A percentile compares a stretch with the other conserved stretches of the same genome.
Conservation (phyloP, 2,888 invertebrate species). For the Gisinianus flammeolus region DNA sequence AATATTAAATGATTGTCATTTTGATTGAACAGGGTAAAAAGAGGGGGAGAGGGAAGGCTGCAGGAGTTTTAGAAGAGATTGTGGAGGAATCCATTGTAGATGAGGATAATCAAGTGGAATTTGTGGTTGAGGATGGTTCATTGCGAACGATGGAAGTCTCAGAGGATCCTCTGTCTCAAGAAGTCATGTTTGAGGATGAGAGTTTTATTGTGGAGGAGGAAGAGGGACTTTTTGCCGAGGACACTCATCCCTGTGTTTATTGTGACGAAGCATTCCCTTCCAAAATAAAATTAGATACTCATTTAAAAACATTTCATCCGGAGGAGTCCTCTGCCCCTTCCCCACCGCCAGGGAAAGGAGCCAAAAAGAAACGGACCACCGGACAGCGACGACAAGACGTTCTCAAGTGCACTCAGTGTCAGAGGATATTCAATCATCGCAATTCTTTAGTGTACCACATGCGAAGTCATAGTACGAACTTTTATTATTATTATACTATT, state of each 20-base stretch:
- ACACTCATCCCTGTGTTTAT: slow-evolving; percentile 60
- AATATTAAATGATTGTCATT: too few relatives aligned
- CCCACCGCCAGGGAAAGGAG: not conserved
- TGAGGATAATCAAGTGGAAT: slow-evolving; percentile 21
- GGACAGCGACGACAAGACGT: slow-evolving; percentile 61
- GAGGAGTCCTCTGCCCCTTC: slow-evolving; percentile 39
- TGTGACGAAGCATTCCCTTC: slow-evolving; percentile 60
- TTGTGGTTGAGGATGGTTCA: not conserved
- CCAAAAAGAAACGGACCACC: slow-evolving; percentile 59
- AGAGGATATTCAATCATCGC: slow-evolving; percentile 76
- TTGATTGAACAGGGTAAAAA: too few relatives aligned
- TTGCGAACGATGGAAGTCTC: not conserved
- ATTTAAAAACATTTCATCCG: slow-evolving; percentile 57
- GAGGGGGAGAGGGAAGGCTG: not conserved
- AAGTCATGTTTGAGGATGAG: slow-evolving; percentile 17
- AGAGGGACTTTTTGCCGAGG: slow-evolving; percentile 46
- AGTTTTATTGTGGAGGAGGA: slow-evolving; percentile 23
- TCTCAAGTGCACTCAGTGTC: slow-evolving; percentile 72
- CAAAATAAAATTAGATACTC: slow-evolving; percentile 56
- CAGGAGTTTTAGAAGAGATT: not conserved
- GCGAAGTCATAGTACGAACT: slow-evolving; percentile 77
- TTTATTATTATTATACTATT: too few relatives aligned
- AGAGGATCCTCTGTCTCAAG: not conserved
- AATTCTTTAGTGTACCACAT: slow-evolving; percentile 85
- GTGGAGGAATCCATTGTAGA: not conserved